Evolutionary conservation across 1,140 invertebrate species (phyloP), one percentile per base, ranked within the genome.

Genomic region (Elysia chlorotica): DNA sequence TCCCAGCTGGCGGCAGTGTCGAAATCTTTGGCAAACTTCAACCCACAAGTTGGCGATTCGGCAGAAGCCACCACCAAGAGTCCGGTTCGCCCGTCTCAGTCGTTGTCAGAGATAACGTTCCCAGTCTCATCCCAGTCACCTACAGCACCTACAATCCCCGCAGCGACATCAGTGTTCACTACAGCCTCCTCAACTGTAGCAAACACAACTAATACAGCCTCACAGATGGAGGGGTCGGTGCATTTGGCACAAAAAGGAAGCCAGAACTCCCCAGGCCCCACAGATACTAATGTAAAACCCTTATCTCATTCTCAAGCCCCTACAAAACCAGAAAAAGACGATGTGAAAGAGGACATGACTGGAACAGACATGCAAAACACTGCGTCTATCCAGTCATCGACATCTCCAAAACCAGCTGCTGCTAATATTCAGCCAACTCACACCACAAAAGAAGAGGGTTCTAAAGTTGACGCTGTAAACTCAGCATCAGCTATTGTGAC

Each of bases 1-100:
- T 71, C 69, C 2, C 56, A 71, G n/a, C 35, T 71, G 14, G 57
- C 69, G 23, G 57, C 59, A 2, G 69, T 71, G 35, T 71, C 69
- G 2, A 33, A 36, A 2, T 71, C 69, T n/a, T n/a, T 70, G 30
- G 67, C 67, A 6, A 70, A 70, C 56, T 70, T 57, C 25, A 70
- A 59, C 10, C 67, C 67, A 41, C 30, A 28, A 0, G 21, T 70
- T 10, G n/a, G 62, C 25, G 71, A 65, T 19, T 23, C 41, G 31
- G 31, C 36, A 2, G 36, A 57, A 36, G 2, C 21, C 21, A 19
- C 54, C 3, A 5, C 41, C 41, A 35, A 38, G 36, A 21, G n/a
- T n/a, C n/a, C 63, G 19, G 19, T 57, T 28, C 21, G 59, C 19
- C 57, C 54, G 33, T 57, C 67, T 30, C 35, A 70, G 10, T 59